phyloP scores from a whole-genome alignment of 2,113 vertebrate genomes.

The Myrmecophaga tridactyla region DNA sequence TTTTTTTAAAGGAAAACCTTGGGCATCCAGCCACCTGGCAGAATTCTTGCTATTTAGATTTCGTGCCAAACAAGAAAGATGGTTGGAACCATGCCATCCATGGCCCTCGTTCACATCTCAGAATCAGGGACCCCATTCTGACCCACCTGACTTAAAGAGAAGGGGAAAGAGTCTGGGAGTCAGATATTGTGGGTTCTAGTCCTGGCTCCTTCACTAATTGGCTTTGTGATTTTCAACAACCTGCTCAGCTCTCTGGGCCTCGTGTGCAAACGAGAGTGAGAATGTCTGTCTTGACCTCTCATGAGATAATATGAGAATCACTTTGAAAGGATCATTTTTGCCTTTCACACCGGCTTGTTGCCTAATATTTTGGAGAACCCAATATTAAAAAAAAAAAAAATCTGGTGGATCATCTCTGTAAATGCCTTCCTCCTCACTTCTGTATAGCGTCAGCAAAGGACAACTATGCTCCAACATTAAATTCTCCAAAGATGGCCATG shows the following conservation, averaged over 20 bases:
- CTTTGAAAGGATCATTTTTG: background rate
- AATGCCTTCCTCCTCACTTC: background rate
- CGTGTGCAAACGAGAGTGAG: background rate
- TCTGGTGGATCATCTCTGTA: background rate
- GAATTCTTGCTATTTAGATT: background rate
- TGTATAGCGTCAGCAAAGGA: background rate
- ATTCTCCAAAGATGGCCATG: background rate
- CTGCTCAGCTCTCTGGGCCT: background rate
- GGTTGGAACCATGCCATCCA: background rate
- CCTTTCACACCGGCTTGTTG: background rate
- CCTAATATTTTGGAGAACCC: background rate
- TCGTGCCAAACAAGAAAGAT: background rate
- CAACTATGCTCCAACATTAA: background rate
- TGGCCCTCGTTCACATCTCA: background rate
- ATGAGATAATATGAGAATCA: background rate
- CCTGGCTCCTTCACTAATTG: background rate
- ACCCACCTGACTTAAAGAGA: background rate
- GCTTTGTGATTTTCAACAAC: background rate
- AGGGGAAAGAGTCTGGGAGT: background rate
- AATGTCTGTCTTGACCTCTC: background rate
- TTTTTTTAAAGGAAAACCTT: background rate
- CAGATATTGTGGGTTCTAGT: background rate
- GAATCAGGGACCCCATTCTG: background rate
- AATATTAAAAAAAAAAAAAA: too few relatives aligned
- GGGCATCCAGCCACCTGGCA: background rate